Conservation (phyloP, 2,797 vertebrate species). For the Peromyscus melanophrys region DNA sequence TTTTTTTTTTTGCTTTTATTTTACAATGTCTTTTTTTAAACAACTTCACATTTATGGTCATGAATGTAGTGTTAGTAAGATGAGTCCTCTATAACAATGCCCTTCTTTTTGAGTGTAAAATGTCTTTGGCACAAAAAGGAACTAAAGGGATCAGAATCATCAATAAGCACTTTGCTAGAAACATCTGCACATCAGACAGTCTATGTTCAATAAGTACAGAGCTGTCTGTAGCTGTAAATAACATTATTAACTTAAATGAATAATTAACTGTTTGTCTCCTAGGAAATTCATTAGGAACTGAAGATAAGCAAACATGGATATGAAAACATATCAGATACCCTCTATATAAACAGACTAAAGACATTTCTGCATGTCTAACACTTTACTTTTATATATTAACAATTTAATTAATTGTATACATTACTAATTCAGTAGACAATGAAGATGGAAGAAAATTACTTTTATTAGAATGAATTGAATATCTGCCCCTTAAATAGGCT, state of each 20-base stretch:
- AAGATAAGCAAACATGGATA: not conserved
- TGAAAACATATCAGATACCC: not conserved
- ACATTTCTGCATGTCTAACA: not conserved
- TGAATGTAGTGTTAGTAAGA: not conserved
- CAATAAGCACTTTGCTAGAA: not conserved
- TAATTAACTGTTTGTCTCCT: not conserved
- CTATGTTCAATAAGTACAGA: not conserved
- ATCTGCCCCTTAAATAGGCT: not conserved
- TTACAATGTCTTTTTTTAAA: not conserved
- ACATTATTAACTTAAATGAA: not conserved
- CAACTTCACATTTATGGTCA: not conserved
- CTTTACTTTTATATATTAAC: not conserved
- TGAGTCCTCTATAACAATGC: not conserved
- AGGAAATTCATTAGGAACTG: not conserved
- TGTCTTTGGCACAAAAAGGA: not conserved
- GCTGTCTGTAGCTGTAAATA: not conserved
- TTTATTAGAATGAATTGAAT: not conserved
- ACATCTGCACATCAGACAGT: not conserved
- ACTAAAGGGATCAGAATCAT: not conserved
- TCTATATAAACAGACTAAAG: not conserved
- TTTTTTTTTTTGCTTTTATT: not conserved
- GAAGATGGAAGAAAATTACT: not conserved
- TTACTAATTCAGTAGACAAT: not conserved
- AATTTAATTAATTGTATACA: not conserved
- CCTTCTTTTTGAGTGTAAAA: not conserved